Percentiles rank a stretch among this genome's conserved stretches.
These are phyloP conservation scores for Rynchops niger DNA, from an alignment of 2,113 vertebrate genomes.

Conservation along the genomic window DNA sequence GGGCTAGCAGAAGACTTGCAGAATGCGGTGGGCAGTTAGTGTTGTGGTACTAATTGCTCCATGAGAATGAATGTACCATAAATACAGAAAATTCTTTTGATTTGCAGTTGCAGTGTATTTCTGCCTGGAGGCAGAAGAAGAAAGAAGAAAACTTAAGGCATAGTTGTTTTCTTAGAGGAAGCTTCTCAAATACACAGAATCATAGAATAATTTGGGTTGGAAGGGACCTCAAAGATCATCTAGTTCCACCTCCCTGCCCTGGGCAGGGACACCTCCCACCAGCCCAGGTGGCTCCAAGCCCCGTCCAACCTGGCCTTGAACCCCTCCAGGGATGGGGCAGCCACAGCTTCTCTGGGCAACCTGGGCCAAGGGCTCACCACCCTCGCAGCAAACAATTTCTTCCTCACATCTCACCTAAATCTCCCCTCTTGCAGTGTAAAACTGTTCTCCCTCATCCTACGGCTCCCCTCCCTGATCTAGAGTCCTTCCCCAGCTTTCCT, in stretches of 20 bases:
- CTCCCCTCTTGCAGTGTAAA: neutral
- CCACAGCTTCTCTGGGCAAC: neutral
- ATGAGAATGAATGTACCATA: neutral
- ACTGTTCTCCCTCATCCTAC: fast-evolving
- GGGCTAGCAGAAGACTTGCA: neutral
- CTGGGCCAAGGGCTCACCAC: fast-evolving
- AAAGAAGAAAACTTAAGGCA: neutral
- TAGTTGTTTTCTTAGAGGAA: neutral
- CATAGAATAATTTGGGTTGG: neutral
- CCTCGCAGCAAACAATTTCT: neutral
- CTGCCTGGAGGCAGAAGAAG: neutral
- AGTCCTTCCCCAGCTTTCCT: neutral
- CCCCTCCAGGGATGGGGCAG: neutral
- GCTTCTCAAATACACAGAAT: fast-evolving
- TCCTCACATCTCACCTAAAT: fast-evolving
- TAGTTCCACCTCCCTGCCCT: fast-evolving
- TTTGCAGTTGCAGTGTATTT: neutral
- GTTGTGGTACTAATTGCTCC: neutral
- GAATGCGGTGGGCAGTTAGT: neutral
- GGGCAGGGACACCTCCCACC: neutral
- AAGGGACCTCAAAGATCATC: fast-evolving
- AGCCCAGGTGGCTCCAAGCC: fast-evolving
- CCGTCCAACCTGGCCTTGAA: fast-evolving
- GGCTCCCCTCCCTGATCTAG: fast-evolving
- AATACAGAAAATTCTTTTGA: neutral